Evolutionary conservation across 1,140 invertebrate species (phyloP).

Genomic region (Doryteuthis pealeii): DNA sequence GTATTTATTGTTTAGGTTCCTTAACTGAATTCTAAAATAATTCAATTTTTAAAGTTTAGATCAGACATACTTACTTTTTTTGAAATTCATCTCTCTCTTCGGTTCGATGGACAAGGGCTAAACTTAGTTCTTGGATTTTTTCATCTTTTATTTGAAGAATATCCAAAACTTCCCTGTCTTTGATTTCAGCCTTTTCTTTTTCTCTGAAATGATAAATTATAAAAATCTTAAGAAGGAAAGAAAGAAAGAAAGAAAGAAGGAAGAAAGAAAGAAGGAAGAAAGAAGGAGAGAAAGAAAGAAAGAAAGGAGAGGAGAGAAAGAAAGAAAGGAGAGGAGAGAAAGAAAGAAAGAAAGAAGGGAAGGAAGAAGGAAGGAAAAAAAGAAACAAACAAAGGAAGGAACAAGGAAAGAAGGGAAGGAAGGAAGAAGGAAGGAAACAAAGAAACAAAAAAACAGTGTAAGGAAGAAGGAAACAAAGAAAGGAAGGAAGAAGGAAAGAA

Average conservation of each 20-base stretch:
- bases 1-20: too few species aligned
- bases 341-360: neutral
- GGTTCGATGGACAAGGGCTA: conserved; percentile 40
- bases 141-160: conserved; percentile 58
- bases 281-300: neutral
- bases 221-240: too few species aligned
- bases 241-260: neutral
- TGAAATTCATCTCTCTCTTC: conserved; percentile 42
- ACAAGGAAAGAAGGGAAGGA: too few species aligned
- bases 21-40: too few species aligned
- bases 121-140: conserved; percentile 48
- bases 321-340: neutral
- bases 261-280: neutral
- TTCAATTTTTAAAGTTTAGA: too few species aligned
- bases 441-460: too few species aligned
- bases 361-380: neutral
- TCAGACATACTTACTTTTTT: conserved; percentile 32
- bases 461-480: too few species aligned
- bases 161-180: conserved; percentile 55
- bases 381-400: too few species aligned
- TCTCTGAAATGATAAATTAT: conserved; percentile 43
- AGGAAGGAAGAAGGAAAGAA: too few species aligned
- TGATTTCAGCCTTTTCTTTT: conserved; percentile 56
- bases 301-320: neutral
- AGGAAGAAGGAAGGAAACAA: too few species aligned